Evolutionary conservation across 2,888 invertebrate species (phyloP).

Genomic region (Drymonia ruficornis): DNA sequence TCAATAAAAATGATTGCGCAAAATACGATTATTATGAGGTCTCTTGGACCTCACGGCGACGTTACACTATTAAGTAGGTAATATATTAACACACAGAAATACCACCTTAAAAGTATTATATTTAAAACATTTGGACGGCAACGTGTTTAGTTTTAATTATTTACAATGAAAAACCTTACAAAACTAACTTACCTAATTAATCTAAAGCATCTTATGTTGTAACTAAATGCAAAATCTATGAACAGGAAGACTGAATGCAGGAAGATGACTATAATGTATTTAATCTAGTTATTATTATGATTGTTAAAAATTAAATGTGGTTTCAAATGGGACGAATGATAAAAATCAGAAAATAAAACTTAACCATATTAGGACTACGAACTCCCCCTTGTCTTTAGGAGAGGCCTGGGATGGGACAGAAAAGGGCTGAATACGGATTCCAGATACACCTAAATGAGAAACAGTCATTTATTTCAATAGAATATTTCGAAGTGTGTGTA

Average conservation of each 20-base stretch:
- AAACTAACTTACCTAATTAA: slow-evolving; percentile 46
- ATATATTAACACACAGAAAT: slow-evolving; percentile 28
- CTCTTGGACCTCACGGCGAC: background rate
- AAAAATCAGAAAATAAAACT: slow-evolving; percentile 6
- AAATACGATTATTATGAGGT: no score
- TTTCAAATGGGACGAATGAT: slow-evolving; percentile 19
- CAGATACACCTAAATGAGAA: slow-evolving; percentile 4
- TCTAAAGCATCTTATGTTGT: slow-evolving; percentile 63
- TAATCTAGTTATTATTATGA: slow-evolving; percentile 49
- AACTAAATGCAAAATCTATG: slow-evolving; percentile 80
- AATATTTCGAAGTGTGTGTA: slow-evolving; percentile 15
- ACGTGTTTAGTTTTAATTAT: slow-evolving; percentile 48
- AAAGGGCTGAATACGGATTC: background rate
- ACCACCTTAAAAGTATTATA: slow-evolving; percentile 35
- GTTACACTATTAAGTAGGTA: background rate
- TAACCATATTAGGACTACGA: background rate
- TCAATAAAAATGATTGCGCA: no score
- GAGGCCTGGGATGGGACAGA: background rate
- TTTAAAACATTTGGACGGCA: slow-evolving; percentile 73
- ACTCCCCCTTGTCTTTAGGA: background rate
- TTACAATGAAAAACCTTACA: slow-evolving; percentile 53
- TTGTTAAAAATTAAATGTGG: slow-evolving; percentile 25
- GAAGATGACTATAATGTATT: slow-evolving; percentile 58
- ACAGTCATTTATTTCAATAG: slow-evolving; percentile 39
- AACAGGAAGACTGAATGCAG: slow-evolving; percentile 74